Base-by-base conservation (phyloP, 2,888 invertebrate species). In the Teinopalpus imperialis region DNA sequence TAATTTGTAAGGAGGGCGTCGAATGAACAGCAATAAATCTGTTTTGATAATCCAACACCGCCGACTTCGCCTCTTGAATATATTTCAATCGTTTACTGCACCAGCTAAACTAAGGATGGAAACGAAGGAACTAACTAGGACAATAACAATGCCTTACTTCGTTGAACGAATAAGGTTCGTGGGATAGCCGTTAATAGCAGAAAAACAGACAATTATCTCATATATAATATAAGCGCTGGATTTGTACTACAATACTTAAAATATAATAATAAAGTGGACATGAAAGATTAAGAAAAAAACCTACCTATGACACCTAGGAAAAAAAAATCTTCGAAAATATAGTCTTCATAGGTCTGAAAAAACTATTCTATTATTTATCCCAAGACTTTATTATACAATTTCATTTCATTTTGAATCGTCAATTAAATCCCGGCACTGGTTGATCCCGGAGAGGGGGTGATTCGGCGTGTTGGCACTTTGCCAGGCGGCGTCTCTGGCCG, bases 401-500 rank as follows among this genome's bases (percentile, higher is more conserved):
- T 23, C 9, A 13, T 36, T 18, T 30, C 34, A 29, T 40, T 39
- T 35, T 21, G 26, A 13, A n/a, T 41, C 49, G 47, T 60, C 53
- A 51, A 53, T 52, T 53, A 55, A 43, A 29, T 14, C 35, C 52
- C 48, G 53, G 58, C 61, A 61, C 65, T 37, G 56, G 66, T 45
- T 63, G 61, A 53, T 54, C 69, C 62, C 59, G 30, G 41, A 65
- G 66, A 66, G 74, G 73, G 78, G 74, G 74, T 75, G 81, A 76
- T 77, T 71, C 71, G 74, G 70, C 68, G 63, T 56, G 61, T 72
- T 87, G 87, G 87, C 82, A 20, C 23, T 3, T 23, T 59, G 86
- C 86, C 87, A 86, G 61, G 68, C 81, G 77, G 78, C 81, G 80
- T 81, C 74, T 74, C 74, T 87, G 87, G 87, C 82, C 23, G 27